Percentiles rank a stretch among this genome's conserved stretches.
Conservation (phyloP, 2,797 vertebrate species). For the Antrozous pallidus region DNA sequence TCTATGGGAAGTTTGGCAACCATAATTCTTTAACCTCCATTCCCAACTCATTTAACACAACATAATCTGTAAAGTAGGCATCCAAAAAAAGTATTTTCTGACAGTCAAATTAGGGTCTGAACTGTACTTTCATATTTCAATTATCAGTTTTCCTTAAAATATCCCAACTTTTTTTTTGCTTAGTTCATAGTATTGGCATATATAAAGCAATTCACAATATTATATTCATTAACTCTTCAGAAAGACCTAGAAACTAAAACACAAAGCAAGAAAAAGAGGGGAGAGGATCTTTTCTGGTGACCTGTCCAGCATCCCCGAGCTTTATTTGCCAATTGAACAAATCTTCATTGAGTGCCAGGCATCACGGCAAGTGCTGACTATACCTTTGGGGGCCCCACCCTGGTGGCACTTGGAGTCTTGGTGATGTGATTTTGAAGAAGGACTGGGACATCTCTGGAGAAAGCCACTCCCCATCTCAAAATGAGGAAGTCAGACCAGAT, state of each 20-base stretch:
- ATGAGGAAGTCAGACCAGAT: not conserved
- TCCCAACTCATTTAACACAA: not conserved
- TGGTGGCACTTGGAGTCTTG: not conserved
- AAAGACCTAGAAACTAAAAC: not conserved
- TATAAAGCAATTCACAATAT: slow-evolving; percentile 10
- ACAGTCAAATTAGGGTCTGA: not conserved
- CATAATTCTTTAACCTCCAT: not conserved
- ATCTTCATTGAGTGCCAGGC: not conserved
- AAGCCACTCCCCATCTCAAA: not conserved
- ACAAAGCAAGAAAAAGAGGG: not conserved
- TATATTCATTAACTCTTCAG: not conserved
- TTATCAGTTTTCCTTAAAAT: slow-evolving; percentile 42
- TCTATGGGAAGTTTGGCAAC: not conserved
- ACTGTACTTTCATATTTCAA: not conserved
- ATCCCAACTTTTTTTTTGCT: not conserved
- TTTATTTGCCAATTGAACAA: not conserved
- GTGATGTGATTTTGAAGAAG: not conserved
- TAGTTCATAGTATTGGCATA: not conserved
- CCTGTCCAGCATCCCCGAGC: not conserved
- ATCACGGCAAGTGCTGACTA: not conserved
- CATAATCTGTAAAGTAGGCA: not conserved
- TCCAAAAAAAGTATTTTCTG: not conserved
- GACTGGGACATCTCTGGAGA: not conserved
- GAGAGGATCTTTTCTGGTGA: not conserved
- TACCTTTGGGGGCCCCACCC: not conserved